Evolutionary conservation across 2,888 invertebrate species (phyloP), one percentile per base, ranked within the genome.

Genomic region (Clivina fossor): DNA sequence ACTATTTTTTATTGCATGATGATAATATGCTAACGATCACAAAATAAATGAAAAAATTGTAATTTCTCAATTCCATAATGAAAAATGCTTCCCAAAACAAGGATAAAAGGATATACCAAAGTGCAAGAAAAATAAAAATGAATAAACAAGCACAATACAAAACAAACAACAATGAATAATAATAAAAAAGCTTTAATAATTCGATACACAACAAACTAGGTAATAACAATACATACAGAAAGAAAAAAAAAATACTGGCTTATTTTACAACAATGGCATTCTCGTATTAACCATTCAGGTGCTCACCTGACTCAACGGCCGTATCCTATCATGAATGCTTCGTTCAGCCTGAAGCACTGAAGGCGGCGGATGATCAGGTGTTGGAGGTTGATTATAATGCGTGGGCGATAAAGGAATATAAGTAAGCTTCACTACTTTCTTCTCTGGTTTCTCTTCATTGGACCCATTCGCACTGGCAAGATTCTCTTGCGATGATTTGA

Each of bases 351-450:
- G 91, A 66, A 83, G 80, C 2, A 94, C 92, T 7, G 92, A 87
- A 0, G 95, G 95, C 1, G 95, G 94, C 2, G 94, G 93, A 75
- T 93, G 93, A 65, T 94, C 93, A 0, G 94, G 94, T 8, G 94
- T 95, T 7, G 94, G 92, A 8, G 94, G 93, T 74, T 94, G 93
- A 48, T 85, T 82, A 67, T 93, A 93, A 70, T 92, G 90, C 41
- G 92, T 90, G 15, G 94, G 94, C 63, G 92, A 93, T 64, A 90
- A 76, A 0, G 94, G 94, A 65, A 80, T 69, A 71, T 74, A 63
- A 26, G 61, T 59, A 22, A 58, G 59, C 38, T 55, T 61, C 18
- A 61, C 50, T n/a, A 60, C 58, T 41, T 57, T 65, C 40, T 58
- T 58, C 19, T 58, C 44, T 8, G 44, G 54, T 47, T 56, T 50